These are phyloP conservation scores for Hypena proboscidalis DNA, from an alignment of 2,888 invertebrate species.

Conservation along the genomic window DNA sequence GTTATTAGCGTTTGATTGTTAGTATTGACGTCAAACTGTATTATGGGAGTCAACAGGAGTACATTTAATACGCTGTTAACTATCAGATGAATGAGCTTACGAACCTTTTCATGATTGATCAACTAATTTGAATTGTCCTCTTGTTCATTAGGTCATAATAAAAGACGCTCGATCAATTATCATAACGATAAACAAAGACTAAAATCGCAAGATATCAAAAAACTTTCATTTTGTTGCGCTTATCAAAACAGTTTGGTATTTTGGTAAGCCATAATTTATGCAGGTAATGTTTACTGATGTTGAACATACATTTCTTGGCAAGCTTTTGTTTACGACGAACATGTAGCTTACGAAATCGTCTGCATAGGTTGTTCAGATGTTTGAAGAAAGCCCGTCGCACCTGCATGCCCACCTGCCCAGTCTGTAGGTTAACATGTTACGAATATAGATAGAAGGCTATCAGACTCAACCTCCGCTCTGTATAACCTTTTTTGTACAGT, in stretches of 20 bases:
- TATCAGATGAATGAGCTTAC: constrained; percentile 18
- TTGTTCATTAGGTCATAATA: constrained; percentile 2
- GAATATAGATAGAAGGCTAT: constrained; percentile 68
- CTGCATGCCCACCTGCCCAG: constrained; percentile 48
- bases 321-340: constrained; percentile 53
- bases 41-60: constrained; percentile 63
- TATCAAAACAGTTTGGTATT: constrained; percentile 1
- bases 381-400: constrained; percentile 59
- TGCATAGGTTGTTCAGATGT: constrained; percentile 36
- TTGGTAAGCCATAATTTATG: constrained; percentile 5
- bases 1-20: constrained; percentile 52
- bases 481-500: constrained; percentile 50
- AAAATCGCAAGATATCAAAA: too few species aligned
- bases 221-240: constrained; percentile 27
- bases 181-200: too few species aligned
- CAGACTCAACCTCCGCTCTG: constrained; percentile 54
- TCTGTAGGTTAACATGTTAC: constrained; percentile 64
- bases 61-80: constrained; percentile 48
- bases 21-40: constrained; percentile 67
- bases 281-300: constrained; percentile 27
- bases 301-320: constrained; percentile 41
- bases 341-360: constrained; percentile 54
- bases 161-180: too few species aligned
- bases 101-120: neutral
- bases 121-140: constrained; percentile 7